Conservation (phyloP, 2,113 vertebrate genomes). For the Scopus umbretta region DNA sequence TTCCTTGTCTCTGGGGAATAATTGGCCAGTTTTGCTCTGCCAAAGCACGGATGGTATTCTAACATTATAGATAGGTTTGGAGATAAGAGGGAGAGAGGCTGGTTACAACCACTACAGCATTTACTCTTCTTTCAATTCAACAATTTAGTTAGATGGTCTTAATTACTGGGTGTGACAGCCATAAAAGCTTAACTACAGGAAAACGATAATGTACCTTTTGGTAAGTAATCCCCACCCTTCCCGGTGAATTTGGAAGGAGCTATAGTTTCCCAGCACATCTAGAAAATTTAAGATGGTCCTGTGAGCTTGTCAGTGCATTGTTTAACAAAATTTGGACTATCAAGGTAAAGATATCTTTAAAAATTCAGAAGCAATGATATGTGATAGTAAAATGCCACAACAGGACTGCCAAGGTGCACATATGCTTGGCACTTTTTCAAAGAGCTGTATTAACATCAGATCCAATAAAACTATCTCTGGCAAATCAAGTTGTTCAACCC, state of each 20-base stretch:
- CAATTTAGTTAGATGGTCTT: not conserved
- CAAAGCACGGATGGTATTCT: not conserved
- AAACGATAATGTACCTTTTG: not conserved
- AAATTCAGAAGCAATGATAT: not conserved
- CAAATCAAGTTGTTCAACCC: not conserved
- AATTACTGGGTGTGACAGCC: not conserved
- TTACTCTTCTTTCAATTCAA: not conserved
- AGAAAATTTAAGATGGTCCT: not conserved
- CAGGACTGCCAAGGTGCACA: not conserved
- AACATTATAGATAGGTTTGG: not conserved
- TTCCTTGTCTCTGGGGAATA: not conserved
- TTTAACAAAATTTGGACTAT: not conserved
- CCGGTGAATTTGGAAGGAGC: not conserved
- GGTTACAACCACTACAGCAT: not conserved
- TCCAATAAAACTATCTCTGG: not conserved
- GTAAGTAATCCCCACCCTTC: not conserved
- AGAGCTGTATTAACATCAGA: not conserved
- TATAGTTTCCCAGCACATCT: not conserved
- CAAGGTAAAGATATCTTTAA: not conserved
- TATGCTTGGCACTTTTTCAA: not conserved
- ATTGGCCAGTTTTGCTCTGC: not conserved
- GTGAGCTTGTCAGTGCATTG: not conserved
- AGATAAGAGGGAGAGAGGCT: not conserved
- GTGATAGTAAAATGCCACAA: not conserved
- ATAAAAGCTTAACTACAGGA: not conserved